Base-by-base conservation (phyloP, 2,888 invertebrate species). In the Pristionchus arcanus region DNA sequence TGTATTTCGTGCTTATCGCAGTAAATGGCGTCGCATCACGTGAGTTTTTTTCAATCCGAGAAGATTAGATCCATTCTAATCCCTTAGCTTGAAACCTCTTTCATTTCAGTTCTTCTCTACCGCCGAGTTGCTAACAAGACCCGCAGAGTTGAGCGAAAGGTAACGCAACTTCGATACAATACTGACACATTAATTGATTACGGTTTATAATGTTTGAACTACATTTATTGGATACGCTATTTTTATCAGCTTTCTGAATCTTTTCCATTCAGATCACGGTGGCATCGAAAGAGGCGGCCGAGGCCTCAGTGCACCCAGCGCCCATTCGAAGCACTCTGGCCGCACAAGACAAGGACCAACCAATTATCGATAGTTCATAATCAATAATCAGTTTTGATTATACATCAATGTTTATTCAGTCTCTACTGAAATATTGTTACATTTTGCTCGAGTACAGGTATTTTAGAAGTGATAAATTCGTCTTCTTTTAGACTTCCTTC, bases 91-190 rank as follows among this genome's bases (percentile, higher is more conserved):
- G 42, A 42, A 42, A 42, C 42, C 3, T 42, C 3, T 9, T 42
- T 42, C 42, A 9, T 42, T 42, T 49, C 11, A 88, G 87, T 88
- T 31, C 21, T 74, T 25, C 63, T 71, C 34, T 88, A 68, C 74
- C 31, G 37, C 25, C 19, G 68, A 53, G 74, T 88, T 3, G 87
- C 87, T 21, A 74, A n/a, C 13, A 55, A 71, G 74, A 88, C 87
- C 1, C 68, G 74, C n/a, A 53, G 25, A 9, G 34, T 71, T 53
- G 87, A 88, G 74, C 68, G 87, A n/a, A 88, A 88, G 74, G 87
- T 74, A 63, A 11, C 15, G 13, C 2, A 68, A 9, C 31, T 11
- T 68, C 31, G 68, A n/a, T n/a, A 42, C 25, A 49, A 31, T 2
- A n/a, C 13, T 4, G 74, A 74, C 19, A 71, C 15, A 15, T 42